Evolutionary conservation across 2,888 invertebrate genomes (phyloP), one percentile per base, ranked within the genome.

Genomic region (Cataglyphis albicans): DNA sequence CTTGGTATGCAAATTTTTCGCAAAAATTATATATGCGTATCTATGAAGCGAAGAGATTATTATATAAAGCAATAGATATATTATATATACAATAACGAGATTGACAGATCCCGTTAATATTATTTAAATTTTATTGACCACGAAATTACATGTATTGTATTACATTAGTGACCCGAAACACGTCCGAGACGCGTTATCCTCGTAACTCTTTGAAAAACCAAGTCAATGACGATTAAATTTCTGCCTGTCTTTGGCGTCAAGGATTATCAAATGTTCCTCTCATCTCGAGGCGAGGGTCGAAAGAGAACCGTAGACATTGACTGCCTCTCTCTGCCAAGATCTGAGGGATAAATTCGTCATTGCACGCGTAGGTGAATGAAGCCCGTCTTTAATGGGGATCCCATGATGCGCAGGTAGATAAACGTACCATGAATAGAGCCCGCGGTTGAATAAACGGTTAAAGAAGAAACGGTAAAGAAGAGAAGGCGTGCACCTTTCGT

Each of bases 401-500:
- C 73, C 85, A 88, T 89, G 88, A 86, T 89, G 88, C 55, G 75
- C 89, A 89, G 89, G 89, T 89, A 89, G 89, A 86, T 87, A 84
- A 86, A 88, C 88, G 89, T 72, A 81, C 63, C 67, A 75, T 88
- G 89, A 89, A 89, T 89, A 89, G n/a, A 52, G 87, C 81, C 88
- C 86, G 87, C 84, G 87, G 87, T 25, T 87, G 89, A 89, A 86
- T 88, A 83, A 87, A 87, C 83, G 87, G 89, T 88, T 86, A 86
- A 76, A 88, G 83, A 85, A 80, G 89, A 89, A 88, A 63, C 48
- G 81, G 25, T 35, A 78, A 52, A 52, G 64, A 82, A 76, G 57
- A 82, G 38, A 78, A 76, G 81, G 61, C 61, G 80, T 80, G 68
- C 59, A 83, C 81, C 81, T 89, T 86, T 85, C 84, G 65, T 73